A percentile compares a stretch with the other conserved stretches of the same genome.
These are phyloP conservation scores for Botrylloides violaceus DNA, from an alignment of 23 tunicate species.

Conservation along the genomic window DNA sequence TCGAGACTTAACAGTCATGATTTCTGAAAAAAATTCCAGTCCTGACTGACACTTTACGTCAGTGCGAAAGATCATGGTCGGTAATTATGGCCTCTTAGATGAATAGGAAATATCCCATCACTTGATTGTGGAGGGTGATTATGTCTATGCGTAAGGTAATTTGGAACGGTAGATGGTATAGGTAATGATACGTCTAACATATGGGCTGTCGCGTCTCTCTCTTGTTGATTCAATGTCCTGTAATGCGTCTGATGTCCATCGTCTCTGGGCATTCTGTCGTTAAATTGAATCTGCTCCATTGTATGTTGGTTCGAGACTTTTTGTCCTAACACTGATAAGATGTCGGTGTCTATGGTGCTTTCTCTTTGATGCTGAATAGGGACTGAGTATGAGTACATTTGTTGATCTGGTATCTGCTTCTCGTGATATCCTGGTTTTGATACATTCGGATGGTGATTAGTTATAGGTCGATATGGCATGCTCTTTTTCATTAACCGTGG, in stretches of 20 bases:
- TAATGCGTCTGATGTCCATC: neutral
- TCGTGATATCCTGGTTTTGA: conserved; percentile 1
- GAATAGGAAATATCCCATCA: conserved; percentile 11
- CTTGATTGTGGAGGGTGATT: neutral
- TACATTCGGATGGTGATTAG: conserved; percentile 1
- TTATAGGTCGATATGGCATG: conserved; percentile 10
- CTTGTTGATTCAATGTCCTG: neutral
- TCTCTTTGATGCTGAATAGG: conserved; percentile 8
- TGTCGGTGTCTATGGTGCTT: conserved; percentile 22
- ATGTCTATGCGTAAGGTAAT: conserved; percentile 7
- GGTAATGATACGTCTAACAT: neutral
- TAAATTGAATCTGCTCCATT: conserved; percentile 20
- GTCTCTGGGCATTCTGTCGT: conserved; percentile 19
- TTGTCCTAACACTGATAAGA: conserved; percentile 20
- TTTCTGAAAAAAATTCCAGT: too few species aligned
- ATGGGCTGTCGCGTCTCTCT: conserved; percentile 1
- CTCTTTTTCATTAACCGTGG: conserved; percentile 13
- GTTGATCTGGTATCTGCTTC: conserved; percentile 19
- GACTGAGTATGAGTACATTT: conserved; percentile 6
- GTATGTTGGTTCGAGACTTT: conserved; percentile 5
- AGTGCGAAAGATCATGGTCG: conserved; percentile 13
- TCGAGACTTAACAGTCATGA: too few species aligned
- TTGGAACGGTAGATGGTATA: neutral
- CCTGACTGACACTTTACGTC: too few species aligned
- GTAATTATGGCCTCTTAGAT: conserved; percentile 4